Evolutionary conservation across 2,113 vertebrate species (phyloP), one percentile per base, ranked within the genome.

Genomic region (Genyomyrus donnyi): DNA sequence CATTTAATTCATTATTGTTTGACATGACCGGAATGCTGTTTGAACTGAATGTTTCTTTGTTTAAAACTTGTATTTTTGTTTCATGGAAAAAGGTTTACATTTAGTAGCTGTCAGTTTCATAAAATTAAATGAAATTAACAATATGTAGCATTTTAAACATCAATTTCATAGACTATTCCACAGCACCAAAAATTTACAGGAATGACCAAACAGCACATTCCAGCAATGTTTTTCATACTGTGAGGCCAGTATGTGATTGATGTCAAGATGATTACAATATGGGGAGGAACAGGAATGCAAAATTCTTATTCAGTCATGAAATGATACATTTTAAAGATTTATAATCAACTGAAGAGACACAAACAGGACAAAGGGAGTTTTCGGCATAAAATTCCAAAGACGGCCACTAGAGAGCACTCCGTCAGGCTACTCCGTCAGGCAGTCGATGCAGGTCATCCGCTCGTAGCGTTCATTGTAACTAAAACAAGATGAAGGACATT

Each of bases 401-500:
- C n/a, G 27, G 80, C 52, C 19, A 17, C 35, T 46, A 46, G 52
- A 24, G 89, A 11, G 35, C 35, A 15, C 17, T 42, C 39, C 39
- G 39, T 42, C 52, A 80, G 46, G 77, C 56, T 48, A 89, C 52
- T 46, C 48, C 2, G 89, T 24, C 21, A 15, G 89, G 89, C 89
- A 89, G 89, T 89, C 80, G 35, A 89, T 58, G 89, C 89, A 89
- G 52, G 83, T 8, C 77, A 89, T 85, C 52, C 77, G 31, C 53
- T 89, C 89, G 21, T 85, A 85, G 52, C 80, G 89, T 83, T 85
- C 89, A 19, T 24, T 80, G 52, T 89, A 89, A 62, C 89, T 89
- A 80, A 62, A 27, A 62, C 77, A 89, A 62, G n/a, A 21, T 5
- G 39, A 24, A 58, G 46, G 19, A 58, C 15, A 56, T 70, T 70